These are phyloP conservation scores for Oryzias celebensis DNA, from an alignment of 2,113 vertebrate genomes.

Conservation along the genomic window DNA sequence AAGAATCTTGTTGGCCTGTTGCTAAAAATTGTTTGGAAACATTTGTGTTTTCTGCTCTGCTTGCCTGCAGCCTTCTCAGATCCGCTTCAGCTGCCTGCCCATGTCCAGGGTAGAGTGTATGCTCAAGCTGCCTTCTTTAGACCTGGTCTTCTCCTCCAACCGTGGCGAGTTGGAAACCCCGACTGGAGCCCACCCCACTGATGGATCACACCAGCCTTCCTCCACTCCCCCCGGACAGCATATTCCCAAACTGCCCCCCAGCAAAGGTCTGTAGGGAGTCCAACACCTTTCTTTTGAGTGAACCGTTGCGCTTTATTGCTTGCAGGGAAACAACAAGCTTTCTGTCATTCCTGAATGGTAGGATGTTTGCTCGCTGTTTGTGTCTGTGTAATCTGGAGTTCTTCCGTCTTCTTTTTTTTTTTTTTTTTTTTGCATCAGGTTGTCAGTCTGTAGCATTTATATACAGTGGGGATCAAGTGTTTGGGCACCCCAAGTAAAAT, in stretches of 20 bases:
- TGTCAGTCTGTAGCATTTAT: neutral
- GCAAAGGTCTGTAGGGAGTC: constrained; percentile 81
- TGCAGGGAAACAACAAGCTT: neutral
- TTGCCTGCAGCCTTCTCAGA: constrained; percentile 90
- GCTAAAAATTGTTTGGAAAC: neutral
- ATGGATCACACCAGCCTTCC: constrained; percentile 70
- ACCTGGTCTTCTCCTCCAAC: constrained; percentile 98
- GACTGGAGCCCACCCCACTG: constrained; percentile 75
- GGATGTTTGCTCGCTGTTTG: constrained; percentile 16
- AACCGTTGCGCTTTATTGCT: neutral
- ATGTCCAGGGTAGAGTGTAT: constrained; percentile 98
- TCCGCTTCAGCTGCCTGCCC: constrained; percentile 96
- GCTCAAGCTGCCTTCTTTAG: constrained; percentile 94
- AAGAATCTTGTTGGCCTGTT: too few relatives aligned
- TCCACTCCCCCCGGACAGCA: constrained; percentile 77
- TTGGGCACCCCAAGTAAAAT: too few relatives aligned
- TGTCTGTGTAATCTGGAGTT: constrained; percentile 15
- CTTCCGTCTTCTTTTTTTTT: constrained; percentile 22
- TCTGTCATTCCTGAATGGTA: constrained; percentile 7
- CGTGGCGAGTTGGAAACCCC: constrained; percentile 90
- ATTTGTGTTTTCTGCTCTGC: neutral
- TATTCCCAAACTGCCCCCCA: constrained; percentile 76
- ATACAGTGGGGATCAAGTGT: too few relatives aligned
- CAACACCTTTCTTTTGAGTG: neutral
- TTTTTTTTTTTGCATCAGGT: constrained; percentile 1